A percentile compares a stretch with the other conserved stretches of the same genome.
phyloP scores from a whole-genome alignment of 92 coral and sea anemone genomes.

The Zoanthus solanderi region DNA sequence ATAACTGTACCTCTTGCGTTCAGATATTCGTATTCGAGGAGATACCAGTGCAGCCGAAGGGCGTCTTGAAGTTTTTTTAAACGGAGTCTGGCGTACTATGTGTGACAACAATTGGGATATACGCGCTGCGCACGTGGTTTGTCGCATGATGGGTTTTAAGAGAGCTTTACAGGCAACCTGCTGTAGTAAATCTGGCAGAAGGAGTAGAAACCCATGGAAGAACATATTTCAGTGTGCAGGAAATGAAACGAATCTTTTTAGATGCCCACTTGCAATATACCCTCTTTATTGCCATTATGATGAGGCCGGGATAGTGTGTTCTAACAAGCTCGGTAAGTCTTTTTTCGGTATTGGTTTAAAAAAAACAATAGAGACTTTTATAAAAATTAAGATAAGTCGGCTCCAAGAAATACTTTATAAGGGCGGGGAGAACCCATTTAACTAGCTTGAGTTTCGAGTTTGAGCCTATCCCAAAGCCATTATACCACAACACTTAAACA shows the following conservation, averaged over 20 bases:
- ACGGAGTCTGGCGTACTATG: slow-evolving; percentile 27
- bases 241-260: neutral
- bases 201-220: neutral
- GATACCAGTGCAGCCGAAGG: neutral
- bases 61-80: neutral
- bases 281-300: too few species aligned
- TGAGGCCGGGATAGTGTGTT: slow-evolving; percentile 4
- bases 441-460: too few species aligned
- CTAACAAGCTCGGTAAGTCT: neutral
- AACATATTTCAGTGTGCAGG: neutral
- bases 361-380: too few species aligned
- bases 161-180: slow-evolving; percentile 15
- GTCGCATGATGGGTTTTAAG: slow-evolving; percentile 19
- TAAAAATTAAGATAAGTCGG: too few species aligned
- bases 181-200: slow-evolving; percentile 10
- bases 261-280: neutral
- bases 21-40: too few species aligned
- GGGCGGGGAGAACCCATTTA: too few species aligned
- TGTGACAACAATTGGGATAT: slow-evolving; percentile 11
- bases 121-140: slow-evolving; percentile 14
- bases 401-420: too few species aligned
- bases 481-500: too few species aligned
- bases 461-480: too few species aligned
- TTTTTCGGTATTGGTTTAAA: too few species aligned
- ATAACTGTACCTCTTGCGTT: too few species aligned